A percentile compares a stretch with the other conserved stretches of the same genome.
Conservation (phyloP, 1,140 invertebrate species). For the Brachionus angularis region DNA sequence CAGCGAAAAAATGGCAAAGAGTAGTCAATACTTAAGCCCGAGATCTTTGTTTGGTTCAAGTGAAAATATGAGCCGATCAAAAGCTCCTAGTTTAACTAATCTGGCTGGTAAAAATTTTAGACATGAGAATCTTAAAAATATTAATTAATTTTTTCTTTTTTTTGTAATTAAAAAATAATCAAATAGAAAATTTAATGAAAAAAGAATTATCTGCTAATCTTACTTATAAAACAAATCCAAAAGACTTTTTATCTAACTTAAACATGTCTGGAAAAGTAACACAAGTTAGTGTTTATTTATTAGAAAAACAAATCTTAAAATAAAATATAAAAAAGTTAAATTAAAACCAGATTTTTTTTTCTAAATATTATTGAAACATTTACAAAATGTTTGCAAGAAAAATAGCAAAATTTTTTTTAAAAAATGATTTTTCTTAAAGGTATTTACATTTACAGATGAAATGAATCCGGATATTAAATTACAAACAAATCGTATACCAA, state of each 20-base stretch:
- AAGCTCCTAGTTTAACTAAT: constrained; percentile 25
- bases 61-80: constrained; percentile 5
- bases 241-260: constrained; percentile 24
- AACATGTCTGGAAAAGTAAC: constrained; percentile 29
- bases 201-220: constrained; percentile 34
- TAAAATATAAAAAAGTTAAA: no score
- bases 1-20: background rate
- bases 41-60: background rate
- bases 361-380: no score
- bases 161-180: no score
- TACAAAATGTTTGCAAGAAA: no score
- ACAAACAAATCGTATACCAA: constrained; percentile 30
- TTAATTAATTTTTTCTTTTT: background rate
- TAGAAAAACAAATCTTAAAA: no score
- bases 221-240: constrained; percentile 19
- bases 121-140: no score
- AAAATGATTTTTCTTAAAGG: background rate
- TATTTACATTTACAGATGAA: constrained; percentile 38
- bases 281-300: constrained; percentile 4
- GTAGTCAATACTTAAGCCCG: constrained; percentile 8
- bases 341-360: no score
- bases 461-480: background rate
- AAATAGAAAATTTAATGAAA: constrained; percentile 32
- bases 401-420: no score
- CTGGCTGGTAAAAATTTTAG: background rate